phyloP scores from a whole-genome alignment of 2,888 invertebrate species.

The Romanomermis culicivorax region DNA sequence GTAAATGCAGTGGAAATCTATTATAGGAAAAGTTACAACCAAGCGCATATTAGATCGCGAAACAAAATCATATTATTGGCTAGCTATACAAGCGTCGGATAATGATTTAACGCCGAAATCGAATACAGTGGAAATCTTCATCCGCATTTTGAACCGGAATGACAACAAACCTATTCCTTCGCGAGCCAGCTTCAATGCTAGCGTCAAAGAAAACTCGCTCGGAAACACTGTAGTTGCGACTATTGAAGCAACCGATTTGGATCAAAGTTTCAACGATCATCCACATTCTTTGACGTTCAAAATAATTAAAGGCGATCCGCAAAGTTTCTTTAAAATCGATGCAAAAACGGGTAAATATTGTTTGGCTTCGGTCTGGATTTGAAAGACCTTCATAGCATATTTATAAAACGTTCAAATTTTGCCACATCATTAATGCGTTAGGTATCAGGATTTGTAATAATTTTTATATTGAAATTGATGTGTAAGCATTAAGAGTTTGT shows the following conservation, averaged over 20 bases:
- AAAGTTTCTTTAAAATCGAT: slow-evolving; percentile 70
- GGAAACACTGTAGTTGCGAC: slow-evolving; percentile 49
- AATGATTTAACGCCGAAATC: slow-evolving; percentile 64
- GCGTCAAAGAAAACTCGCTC: slow-evolving; percentile 55
- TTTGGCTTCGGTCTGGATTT: neutral
- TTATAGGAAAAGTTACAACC: slow-evolving; percentile 60
- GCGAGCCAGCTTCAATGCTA: slow-evolving; percentile 60
- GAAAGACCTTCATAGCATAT: neutral
- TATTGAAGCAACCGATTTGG: slow-evolving; percentile 49
- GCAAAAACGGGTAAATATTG: slow-evolving; percentile 46
- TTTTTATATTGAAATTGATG: too few species aligned
- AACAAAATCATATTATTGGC: slow-evolving; percentile 65
- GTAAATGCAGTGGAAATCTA: neutral
- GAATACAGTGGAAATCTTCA: slow-evolving; percentile 57
- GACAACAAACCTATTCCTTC: slow-evolving; percentile 79
- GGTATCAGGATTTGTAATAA: too few species aligned
- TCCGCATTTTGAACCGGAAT: slow-evolving; percentile 56
- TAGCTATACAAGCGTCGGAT: slow-evolving; percentile 77
- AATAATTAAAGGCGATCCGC: slow-evolving; percentile 73
- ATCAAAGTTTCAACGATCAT: slow-evolving; percentile 14
- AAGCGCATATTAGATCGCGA: slow-evolving; percentile 68
- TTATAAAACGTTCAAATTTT: neutral
- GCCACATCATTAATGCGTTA: too few species aligned
- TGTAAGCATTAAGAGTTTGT: too few species aligned
- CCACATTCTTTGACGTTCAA: slow-evolving; percentile 57